Conservation (phyloP, 2,113 vertebrate genomes). For the Paedocypris sp. region DNA sequence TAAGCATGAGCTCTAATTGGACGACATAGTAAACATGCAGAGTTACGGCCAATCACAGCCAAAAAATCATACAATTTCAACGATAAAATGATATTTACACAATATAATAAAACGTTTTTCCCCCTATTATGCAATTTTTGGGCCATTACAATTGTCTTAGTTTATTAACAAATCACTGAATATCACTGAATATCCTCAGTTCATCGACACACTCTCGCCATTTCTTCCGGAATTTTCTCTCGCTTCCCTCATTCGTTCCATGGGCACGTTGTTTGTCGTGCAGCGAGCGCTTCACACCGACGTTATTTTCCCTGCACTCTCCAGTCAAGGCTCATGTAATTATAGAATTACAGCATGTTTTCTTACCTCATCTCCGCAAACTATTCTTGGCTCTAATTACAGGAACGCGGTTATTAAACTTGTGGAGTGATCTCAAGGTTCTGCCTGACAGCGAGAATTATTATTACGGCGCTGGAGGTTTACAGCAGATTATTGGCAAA, state of each 20-base stretch:
- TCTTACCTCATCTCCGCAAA: slow-evolving; percentile 6
- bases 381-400: slow-evolving; percentile 3
- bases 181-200: no score
- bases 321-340: slow-evolving; percentile 11
- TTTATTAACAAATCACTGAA: no score
- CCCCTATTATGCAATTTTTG: no score
- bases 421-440: background rate
- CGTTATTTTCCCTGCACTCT: background rate
- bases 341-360: slow-evolving; percentile 1
- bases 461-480: background rate
- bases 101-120: no score
- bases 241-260: background rate
- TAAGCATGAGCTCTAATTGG: no score
- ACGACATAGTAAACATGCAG: no score
- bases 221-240: no score
- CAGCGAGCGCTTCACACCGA: background rate
- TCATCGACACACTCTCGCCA: no score
- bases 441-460: background rate
- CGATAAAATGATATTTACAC: no score
- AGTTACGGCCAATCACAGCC: no score
- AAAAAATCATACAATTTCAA: no score
- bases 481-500: background rate
- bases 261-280: background rate
- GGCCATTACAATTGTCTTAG: no score
- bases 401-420: background rate